These are phyloP conservation scores for Stegana nigrithorax DNA, from an alignment of 2,888 invertebrate species.

Conservation along the genomic window DNA sequence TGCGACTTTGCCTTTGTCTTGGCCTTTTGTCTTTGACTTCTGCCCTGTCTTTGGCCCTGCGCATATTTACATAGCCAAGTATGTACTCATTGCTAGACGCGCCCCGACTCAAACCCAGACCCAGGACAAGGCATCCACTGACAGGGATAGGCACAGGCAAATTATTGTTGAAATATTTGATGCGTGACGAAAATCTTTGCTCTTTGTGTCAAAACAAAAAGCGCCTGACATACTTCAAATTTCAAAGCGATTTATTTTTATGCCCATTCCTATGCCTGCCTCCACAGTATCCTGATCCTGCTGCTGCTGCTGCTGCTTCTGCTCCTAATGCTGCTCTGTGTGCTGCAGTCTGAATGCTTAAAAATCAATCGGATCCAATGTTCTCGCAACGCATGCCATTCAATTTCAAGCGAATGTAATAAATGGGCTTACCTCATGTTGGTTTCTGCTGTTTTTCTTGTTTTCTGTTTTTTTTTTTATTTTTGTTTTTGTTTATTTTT, in stretches of 20 bases:
- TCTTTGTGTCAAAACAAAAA: too few species aligned
- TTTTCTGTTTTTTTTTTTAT: conserved; percentile 21
- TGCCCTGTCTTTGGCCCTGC: conserved; percentile 48
- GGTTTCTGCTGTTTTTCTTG: conserved; percentile 23
- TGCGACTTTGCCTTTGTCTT: too few species aligned
- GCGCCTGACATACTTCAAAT: too few species aligned
- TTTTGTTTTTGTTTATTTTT: neutral
- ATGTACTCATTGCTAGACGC: too few species aligned
- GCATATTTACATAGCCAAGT: conserved; percentile 49
- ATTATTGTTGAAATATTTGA: conserved; percentile 60
- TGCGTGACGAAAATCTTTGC: conserved; percentile 41
- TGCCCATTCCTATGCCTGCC: too few species aligned
- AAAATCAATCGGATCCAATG: conserved; percentile 9
- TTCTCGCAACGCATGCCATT: conserved; percentile 44
- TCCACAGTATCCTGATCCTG: too few species aligned
- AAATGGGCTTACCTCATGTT: conserved; percentile 45
- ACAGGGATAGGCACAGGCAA: too few species aligned
- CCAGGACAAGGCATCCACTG: too few species aligned
- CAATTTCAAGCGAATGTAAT: conserved; percentile 56
- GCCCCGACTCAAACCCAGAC: too few species aligned
- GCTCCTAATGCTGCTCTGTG: too few species aligned
- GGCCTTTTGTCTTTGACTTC: neutral
- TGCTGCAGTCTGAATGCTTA: neutral
- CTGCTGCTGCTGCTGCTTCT: too few species aligned
- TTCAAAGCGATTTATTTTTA: conserved; percentile 8